Conservation (phyloP, 2,113 vertebrate species). For the Cyanoramphus novaezelandiae region DNA sequence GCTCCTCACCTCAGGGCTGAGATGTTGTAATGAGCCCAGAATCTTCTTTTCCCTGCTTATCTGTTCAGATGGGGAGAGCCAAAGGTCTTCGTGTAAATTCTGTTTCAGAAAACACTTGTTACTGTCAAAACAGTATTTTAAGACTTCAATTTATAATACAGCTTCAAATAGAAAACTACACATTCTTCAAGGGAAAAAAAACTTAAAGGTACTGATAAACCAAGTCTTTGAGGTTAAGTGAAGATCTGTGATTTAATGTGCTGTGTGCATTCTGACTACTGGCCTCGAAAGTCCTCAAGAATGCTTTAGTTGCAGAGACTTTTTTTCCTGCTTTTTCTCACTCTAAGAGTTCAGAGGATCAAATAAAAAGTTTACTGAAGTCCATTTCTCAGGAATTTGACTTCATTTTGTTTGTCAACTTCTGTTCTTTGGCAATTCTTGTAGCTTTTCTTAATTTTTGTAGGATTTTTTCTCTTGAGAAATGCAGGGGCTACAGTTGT, state of each 20-base stretch:
- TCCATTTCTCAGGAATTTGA: not conserved
- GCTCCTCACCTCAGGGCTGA: not conserved
- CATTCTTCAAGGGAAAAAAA: not conserved
- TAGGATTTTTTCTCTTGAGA: not conserved
- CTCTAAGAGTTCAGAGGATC: not conserved
- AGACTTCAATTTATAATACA: not conserved
- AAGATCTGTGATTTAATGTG: not conserved
- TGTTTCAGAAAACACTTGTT: not conserved
- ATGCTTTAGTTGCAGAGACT: not conserved
- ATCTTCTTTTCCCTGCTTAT: not conserved
- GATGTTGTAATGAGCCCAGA: not conserved
- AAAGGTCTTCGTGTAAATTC: accelerated
- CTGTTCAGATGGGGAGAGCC: not conserved
- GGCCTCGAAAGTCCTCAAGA: not conserved
- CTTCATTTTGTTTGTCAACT: slow-evolving; percentile 15
- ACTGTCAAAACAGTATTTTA: not conserved
- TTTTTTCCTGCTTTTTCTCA: not conserved
- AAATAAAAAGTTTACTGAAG: not conserved
- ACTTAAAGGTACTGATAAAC: accelerated
- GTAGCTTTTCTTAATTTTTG: not conserved
- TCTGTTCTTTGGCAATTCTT: not conserved
- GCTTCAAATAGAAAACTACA: not conserved
- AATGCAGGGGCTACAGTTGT: not conserved
- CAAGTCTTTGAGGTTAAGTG: not conserved
- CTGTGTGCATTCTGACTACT: not conserved